phyloP scores from a whole-genome alignment of 1,140 invertebrate genomes.

The Meloidogyne exigua region DNA sequence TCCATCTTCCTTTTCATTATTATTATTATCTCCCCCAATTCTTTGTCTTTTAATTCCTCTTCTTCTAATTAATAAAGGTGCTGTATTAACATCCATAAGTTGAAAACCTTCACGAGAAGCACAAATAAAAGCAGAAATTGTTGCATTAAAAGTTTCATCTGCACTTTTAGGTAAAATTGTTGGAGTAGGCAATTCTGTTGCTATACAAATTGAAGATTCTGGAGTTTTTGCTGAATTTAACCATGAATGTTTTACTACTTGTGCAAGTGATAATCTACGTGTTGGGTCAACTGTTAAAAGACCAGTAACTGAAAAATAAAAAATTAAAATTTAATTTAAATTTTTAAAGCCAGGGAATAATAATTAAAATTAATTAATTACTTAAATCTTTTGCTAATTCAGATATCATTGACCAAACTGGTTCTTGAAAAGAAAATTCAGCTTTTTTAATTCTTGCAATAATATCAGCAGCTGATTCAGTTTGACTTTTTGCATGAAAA shows the following conservation, averaged over 20 bases:
- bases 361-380: conserved; percentile 65
- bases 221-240: conserved; percentile 43
- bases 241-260: conserved; percentile 63
- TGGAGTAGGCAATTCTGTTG: conserved; percentile 54
- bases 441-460: conserved; percentile 78
- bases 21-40: background rate
- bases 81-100: conserved; percentile 68
- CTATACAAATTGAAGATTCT: conserved; percentile 35
- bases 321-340: background rate
- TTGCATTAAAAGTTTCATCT: conserved; percentile 68
- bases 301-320: conserved; percentile 57
- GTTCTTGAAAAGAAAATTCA: conserved; percentile 74
- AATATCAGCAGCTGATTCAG: conserved; percentile 74
- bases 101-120: conserved; percentile 74
- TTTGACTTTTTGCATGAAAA: conserved; percentile 73
- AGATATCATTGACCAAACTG: conserved; percentile 75
- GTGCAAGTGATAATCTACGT: conserved; percentile 72
- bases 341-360: too few species aligned
- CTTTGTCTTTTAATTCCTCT: conserved; percentile 10
- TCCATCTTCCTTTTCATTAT: conserved; percentile 20
- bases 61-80: conserved; percentile 51
- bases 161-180: conserved; percentile 55
- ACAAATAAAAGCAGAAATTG: conserved; percentile 73
- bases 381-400: conserved; percentile 76
- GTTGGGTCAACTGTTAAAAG: conserved; percentile 78